phyloP scores from a whole-genome alignment of 2,888 invertebrate species.

The Caenorhabditis japonica region DNA sequence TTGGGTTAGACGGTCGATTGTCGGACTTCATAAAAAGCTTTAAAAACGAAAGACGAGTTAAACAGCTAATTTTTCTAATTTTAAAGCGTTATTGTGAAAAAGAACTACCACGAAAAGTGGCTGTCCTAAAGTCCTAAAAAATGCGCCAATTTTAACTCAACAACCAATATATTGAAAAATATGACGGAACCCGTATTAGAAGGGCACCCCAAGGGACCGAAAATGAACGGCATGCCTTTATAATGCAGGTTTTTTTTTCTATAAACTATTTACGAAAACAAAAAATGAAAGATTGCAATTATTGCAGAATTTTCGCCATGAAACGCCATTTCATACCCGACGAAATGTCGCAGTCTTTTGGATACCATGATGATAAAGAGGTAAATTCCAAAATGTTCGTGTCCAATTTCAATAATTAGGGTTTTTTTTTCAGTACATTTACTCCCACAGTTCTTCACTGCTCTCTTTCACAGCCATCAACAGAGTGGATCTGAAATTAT shows the following conservation, averaged over 20 bases:
- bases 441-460: constrained; percentile 17
- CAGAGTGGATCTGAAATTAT: constrained; percentile 17
- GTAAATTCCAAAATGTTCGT: too few relatives aligned
- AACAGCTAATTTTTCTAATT: not conserved
- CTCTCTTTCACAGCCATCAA: constrained; percentile 31
- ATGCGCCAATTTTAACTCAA: too few relatives aligned
- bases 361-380: constrained; percentile 33
- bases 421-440: constrained; percentile 30
- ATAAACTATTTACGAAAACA: too few relatives aligned
- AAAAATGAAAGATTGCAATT: too few relatives aligned
- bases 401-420: too few relatives aligned
- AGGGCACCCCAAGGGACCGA: too few relatives aligned
- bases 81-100: not conserved
- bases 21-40: not conserved
- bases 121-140: too few relatives aligned
- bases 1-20: too few relatives aligned
- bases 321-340: constrained; percentile 33
- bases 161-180: too few relatives aligned
- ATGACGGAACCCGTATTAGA: too few relatives aligned
- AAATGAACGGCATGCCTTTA: too few relatives aligned
- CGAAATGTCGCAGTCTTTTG: constrained; percentile 16
- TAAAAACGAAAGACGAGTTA: not conserved
- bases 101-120: not conserved
- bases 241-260: too few relatives aligned
- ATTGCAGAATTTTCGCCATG: constrained; percentile 36